Percentiles rank a stretch among this genome's conserved stretches.
These are phyloP conservation scores for Eupithecia insigniata DNA, from an alignment of 2,888 invertebrate genomes.

Conservation along the genomic window DNA sequence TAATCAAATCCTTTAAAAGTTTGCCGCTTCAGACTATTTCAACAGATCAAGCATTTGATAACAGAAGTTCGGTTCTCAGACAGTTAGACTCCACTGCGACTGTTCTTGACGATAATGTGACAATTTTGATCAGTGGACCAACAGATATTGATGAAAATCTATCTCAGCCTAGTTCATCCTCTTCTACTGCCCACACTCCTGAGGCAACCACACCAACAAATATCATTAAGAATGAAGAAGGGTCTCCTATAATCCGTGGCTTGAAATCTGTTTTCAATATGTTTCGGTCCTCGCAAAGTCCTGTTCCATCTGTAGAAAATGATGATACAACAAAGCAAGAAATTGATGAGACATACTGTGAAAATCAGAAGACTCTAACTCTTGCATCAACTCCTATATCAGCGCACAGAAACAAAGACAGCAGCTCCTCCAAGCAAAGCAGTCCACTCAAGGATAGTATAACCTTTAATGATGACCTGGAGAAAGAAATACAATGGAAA, in stretches of 20 bases:
- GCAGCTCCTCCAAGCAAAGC: constrained; percentile 58
- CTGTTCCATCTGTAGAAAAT: constrained; percentile 61
- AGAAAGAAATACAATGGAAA: constrained; percentile 75
- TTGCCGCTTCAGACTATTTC: constrained; percentile 66
- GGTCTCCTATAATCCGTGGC: constrained; percentile 77
- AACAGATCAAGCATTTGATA: constrained; percentile 57
- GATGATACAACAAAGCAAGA: constrained; percentile 39
- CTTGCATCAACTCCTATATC: constrained; percentile 70
- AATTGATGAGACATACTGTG: constrained; percentile 34
- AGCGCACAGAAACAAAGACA: constrained; percentile 56
- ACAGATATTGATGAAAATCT: constrained; percentile 66
- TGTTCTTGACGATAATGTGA: constrained; percentile 53
- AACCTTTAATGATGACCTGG: constrained; percentile 74
- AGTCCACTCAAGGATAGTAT: constrained; percentile 75
- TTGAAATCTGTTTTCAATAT: constrained; percentile 76
- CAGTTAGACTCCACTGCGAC: constrained; percentile 54
- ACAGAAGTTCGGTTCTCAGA: constrained; percentile 54
- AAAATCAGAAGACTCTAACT: constrained; percentile 38
- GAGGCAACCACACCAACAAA: constrained; percentile 77
- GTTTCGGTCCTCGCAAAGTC: constrained; percentile 77
- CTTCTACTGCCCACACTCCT: constrained; percentile 67
- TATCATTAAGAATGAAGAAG: constrained; percentile 64
- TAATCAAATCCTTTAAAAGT: constrained; percentile 60
- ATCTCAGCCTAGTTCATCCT: constrained; percentile 68
- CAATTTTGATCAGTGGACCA: constrained; percentile 56